Evolutionary conservation across 2,113 vertebrate genomes (phyloP), one percentile per base, ranked within the genome.

Genomic region (Myodes glareolus): DNA sequence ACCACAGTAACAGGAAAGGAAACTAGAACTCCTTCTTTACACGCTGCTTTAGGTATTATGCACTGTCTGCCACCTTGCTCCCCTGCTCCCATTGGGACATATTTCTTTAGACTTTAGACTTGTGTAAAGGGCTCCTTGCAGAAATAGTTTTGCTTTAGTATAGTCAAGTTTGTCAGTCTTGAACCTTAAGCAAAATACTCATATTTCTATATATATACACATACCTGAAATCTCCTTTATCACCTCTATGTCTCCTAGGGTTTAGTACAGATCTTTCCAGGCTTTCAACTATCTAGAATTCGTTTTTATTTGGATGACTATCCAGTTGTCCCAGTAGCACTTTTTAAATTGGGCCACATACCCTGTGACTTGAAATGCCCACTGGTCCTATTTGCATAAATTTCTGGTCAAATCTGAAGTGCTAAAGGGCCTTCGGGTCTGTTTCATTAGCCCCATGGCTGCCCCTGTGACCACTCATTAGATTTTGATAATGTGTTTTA

Each of bases 401-500:
- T 84, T 65, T 95, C 50, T 82, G 27, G 50, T 85, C 87, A 16
- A n/a, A 45, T 76, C 31, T 81, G 61, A 63, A 12, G 25, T 81
- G 31, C 88, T 55, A 58, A 17, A 70, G 33, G 31, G 27, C 39
- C 19, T 78, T 80, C n/a, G 50, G 9, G 21, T 78, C 33, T 78
- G 14, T 67, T 75, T 91, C n/a, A 39, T 63, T 80, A 47, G 90
- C 39, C 33, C 78, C 25, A 47, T 33, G 33, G 72, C 58, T 75
- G 4, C 65, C 29, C 7, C 0, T 63, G 16, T 86, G 50, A 84
- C 31, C 3, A 2, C 31, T 61, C 81, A 81, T 55, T 88, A 42
- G 67, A 76, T 95, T 91, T 91, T 91, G 39, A 92, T 77, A 82
- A 73, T 39, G 36, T 88, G 13, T 81, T 93, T 89, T 91, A 73